A percentile compares a stretch with the other conserved stretches of the same genome.
phyloP scores from a whole-genome alignment of 2,797 vertebrate genomes.

The Syngnathus acus region DNA sequence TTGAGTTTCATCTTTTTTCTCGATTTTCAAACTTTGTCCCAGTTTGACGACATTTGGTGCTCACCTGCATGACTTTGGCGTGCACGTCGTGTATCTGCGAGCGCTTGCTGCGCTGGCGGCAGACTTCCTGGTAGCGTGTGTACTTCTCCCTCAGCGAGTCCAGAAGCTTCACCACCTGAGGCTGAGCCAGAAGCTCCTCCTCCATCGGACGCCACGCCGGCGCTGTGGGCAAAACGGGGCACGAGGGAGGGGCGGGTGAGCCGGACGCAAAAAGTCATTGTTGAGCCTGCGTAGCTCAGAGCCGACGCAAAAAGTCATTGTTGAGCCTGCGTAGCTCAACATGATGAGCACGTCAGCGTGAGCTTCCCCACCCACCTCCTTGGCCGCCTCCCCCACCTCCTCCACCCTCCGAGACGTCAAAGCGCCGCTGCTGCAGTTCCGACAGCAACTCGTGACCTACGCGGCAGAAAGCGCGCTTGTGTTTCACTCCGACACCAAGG shows the following conservation, averaged over 20 bases:
- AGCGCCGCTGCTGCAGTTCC: conserved; percentile 91
- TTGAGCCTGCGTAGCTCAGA: no score
- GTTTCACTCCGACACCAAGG: background rate
- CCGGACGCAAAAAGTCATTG: background rate
- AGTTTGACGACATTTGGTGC: no score
- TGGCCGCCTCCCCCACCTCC: conserved; percentile 60
- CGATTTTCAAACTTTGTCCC: no score
- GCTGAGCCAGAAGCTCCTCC: conserved; percentile 92
- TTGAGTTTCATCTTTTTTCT: no score
- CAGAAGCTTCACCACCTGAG: conserved; percentile 94
- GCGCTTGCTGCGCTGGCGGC: conserved; percentile 89
- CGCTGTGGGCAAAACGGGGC: conserved; percentile 26
- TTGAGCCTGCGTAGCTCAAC: no score
- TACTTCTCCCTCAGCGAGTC: conserved; percentile 94
- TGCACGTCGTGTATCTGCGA: conserved; percentile 94
- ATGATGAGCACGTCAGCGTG: background rate
- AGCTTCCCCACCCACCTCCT: conserved; percentile 52
- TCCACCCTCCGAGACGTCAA: conserved; percentile 89
- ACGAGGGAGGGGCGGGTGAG: no score
- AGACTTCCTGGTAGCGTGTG: conserved; percentile 92
- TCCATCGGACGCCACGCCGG: conserved; percentile 95
- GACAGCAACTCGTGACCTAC: conserved; percentile 91
- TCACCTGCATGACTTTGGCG: conserved; percentile 95
- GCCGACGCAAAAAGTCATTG: background rate
- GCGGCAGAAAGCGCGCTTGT: background rate